phyloP scores from a whole-genome alignment of 2,113 vertebrate species.

The Potamarius usumacintae region DNA sequence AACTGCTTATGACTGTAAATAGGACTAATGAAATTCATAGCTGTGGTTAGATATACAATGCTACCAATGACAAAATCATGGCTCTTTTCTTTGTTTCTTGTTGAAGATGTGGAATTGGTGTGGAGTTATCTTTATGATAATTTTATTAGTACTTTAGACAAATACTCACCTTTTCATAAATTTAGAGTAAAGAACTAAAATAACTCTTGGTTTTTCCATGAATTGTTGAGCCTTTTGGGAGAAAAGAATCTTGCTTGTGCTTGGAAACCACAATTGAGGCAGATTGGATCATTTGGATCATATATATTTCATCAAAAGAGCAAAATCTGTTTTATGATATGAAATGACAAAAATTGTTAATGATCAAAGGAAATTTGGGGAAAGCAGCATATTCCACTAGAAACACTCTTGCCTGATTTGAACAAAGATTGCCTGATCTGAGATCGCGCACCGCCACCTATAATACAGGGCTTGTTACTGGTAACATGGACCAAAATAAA shows the following conservation, averaged over 20 bases:
- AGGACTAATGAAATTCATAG: background rate
- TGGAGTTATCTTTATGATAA: background rate
- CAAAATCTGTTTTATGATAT: no score
- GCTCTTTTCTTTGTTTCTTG: background rate
- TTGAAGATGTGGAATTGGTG: background rate
- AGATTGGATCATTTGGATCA: no score
- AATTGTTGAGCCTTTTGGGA: background rate
- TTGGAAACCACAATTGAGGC: no score
- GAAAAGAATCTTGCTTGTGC: background rate
- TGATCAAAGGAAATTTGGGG: no score
- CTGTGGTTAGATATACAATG: background rate
- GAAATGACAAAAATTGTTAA: no score
- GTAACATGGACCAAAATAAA: no score
- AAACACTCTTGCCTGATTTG: no score
- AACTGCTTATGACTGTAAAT: slow-evolving; percentile 1
- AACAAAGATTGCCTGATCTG: no score
- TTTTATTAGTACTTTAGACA: background rate
- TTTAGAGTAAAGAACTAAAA: background rate
- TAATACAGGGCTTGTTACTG: no score
- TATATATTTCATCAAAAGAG: no score
- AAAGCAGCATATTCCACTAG: no score
- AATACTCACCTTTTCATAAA: background rate
- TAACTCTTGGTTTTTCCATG: background rate
- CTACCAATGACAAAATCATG: background rate
- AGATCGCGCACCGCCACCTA: no score